Evolutionary conservation across 2,888 invertebrate genomes (phyloP).

Genomic region (Dasypolia templi): DNA sequence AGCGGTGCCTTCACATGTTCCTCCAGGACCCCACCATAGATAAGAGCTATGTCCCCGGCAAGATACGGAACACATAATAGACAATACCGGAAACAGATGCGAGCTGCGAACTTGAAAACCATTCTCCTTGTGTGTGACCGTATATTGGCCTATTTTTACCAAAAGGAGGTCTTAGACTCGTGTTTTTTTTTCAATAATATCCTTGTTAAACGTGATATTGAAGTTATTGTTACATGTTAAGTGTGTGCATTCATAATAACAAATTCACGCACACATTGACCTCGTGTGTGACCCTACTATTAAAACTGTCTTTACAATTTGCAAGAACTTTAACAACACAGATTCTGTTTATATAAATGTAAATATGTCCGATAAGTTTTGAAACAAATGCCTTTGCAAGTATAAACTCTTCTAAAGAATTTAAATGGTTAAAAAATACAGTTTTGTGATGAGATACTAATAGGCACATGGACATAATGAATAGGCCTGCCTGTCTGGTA

Average conservation of each 20-base stretch:
- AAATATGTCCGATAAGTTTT: slow-evolving; percentile 37
- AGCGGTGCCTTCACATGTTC: slow-evolving; percentile 99
- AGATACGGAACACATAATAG: slow-evolving; percentile 98
- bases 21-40: slow-evolving; percentile 99
- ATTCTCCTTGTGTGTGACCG: slow-evolving; percentile 70
- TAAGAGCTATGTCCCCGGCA: slow-evolving; percentile 99
- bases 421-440: slow-evolving; percentile 34
- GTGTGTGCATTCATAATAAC: slow-evolving; percentile 53
- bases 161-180: slow-evolving; percentile 46
- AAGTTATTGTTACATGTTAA: slow-evolving; percentile 34
- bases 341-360: slow-evolving; percentile 40
- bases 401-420: slow-evolving; percentile 52
- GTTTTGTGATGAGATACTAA: slow-evolving; percentile 42
- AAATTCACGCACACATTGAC: slow-evolving; percentile 46
- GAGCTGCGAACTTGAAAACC: slow-evolving; percentile 76
- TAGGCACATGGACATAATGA: slow-evolving; percentile 24
- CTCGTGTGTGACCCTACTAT: slow-evolving; percentile 38
- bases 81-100: slow-evolving; percentile 63
- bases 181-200: slow-evolving; percentile 29
- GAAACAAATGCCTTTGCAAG: slow-evolving; percentile 38
- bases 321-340: slow-evolving; percentile 45
- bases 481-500: slow-evolving; percentile 47
- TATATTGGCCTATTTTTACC: slow-evolving; percentile 64
- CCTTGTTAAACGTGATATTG: slow-evolving; percentile 43
- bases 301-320: slow-evolving; percentile 42